Evolutionary conservation across 2,888 invertebrate species (phyloP), one percentile per base, ranked within the genome.

Genomic region (Drosophila kambysellisi): DNA sequence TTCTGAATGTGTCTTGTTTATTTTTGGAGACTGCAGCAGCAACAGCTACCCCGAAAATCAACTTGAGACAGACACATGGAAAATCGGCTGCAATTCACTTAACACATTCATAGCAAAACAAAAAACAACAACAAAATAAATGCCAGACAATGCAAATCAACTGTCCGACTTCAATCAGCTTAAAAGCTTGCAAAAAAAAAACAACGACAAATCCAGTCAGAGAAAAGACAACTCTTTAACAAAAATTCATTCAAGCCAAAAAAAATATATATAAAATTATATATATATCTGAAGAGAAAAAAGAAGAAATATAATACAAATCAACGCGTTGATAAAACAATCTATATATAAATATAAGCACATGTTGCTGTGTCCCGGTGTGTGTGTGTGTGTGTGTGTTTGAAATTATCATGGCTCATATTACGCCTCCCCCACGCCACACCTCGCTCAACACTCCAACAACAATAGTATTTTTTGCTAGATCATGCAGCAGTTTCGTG

Each of bases 101-200:
- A 80, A 50, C 58, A 70, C 60, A 56, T 61, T 79, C 61, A 35
- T 48, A 11, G 51, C 29, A 32, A 52, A 62, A 46, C 5, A 58
- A 60, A 56, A n/a, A 43, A 54, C 1, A 20, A 59, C 5, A 35
- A 15, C 15, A 39, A 11, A 12, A 35, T 5, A 41, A 37, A 30
- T 12, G 35, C 3, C 51, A 41, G 52, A 76, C 86, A 88, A 85
- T 76, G 83, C 76, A 82, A 76, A 79, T 81, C 79, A 89, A 81
- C 73, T 78, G 85, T 85, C 74, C 59, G 66, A 69, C 76, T 79
- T 84, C 88, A 79, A 84, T 89, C 84, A 83, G 73, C 79, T 72
- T 81, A 68, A 89, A 81, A 88, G 75, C 67, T 76, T 53, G 63
- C 57, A 50, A 52, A 62, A 25, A 17, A 52, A 39, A n/a, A 39